Evolutionary conservation across 2,113 vertebrate genomes (phyloP), one percentile per base, ranked within the genome.

Genomic region (Periophthalmus modestus): DNA sequence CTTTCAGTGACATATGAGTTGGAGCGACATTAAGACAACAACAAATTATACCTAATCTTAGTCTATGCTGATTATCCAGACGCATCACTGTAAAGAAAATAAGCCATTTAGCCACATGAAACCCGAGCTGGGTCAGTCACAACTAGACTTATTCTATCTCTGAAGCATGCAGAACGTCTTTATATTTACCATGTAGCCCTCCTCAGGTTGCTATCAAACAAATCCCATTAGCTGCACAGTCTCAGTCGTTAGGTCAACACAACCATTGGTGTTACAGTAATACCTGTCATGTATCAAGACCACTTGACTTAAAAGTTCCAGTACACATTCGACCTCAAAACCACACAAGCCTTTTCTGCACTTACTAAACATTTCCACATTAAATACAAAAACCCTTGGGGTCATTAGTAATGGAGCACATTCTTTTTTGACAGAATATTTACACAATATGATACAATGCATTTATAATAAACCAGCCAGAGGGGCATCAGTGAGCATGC

Each of bases 391-490:
- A 74, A 18, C 33, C 14, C 66, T 47, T 48, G 28, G 24, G 58
- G 54, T 82, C 74, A 72, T 47, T 59, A 10, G 52, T 13, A 67
- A 77, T 66, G 67, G 39, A 33, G 58, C 68, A 79, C 66, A 74
- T 21, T 66, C n/a, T 66, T 72, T 61, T 68, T 19, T 63, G 24
- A 59, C 68, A 28, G 39, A 18, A 19, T 76, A 77, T 78, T 12
- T 74, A 78, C 75, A 83, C 23, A 18, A 47, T 55, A 70, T 63
- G 12, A 69, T 34, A 65, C 11, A 52, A 47, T 79, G 80, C 52
- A 58, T 87, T 86, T 82, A 76, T 89, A 43, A 10, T 75, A 80
- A 39, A 81, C 85, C 82, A 85, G 61, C 82, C 69, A 43, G 81
- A 72, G 73, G 82, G 82, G 77, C 77, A 73, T 85, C 84, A 86